Conservation (phyloP, 2,797 vertebrate species). For the Hypotaenidia okinawae region DNA sequence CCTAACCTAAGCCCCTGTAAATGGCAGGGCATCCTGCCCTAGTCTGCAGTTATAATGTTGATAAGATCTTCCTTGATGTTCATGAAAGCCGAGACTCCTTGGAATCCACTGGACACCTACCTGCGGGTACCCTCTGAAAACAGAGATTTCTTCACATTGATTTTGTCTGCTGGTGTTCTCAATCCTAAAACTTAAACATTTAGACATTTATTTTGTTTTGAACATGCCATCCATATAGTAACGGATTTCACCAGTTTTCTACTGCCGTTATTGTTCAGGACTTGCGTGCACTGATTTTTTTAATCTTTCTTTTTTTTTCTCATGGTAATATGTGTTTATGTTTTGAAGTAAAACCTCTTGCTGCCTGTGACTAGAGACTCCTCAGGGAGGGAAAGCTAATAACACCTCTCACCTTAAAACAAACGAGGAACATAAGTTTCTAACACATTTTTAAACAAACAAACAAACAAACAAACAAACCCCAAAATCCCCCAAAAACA, state of each 20-base stretch:
- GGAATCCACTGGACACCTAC: neutral
- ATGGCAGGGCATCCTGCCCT: neutral
- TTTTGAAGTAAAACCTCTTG: neutral
- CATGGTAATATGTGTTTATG: neutral
- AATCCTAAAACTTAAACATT: neutral
- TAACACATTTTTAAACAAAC: neutral
- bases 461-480: neutral
- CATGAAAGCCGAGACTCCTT: neutral
- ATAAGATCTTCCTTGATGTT: neutral
- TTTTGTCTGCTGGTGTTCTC: neutral
- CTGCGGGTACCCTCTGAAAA: neutral
- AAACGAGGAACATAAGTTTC: neutral
- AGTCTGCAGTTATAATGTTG: neutral
- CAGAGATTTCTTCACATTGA: neutral
- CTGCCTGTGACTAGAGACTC: neutral
- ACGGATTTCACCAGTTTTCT: neutral
- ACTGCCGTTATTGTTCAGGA: neutral
- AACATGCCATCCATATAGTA: neutral
- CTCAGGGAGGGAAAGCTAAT: neutral
- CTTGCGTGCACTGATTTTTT: neutral
- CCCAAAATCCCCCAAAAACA: neutral
- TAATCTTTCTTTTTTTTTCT: neutral
- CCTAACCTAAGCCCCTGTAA: neutral
- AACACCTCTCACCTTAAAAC: slow-evolving; percentile 7
- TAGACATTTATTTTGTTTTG: neutral